Conservation (phyloP, 1,140 invertebrate genomes). For the Archivesica marissinica region DNA sequence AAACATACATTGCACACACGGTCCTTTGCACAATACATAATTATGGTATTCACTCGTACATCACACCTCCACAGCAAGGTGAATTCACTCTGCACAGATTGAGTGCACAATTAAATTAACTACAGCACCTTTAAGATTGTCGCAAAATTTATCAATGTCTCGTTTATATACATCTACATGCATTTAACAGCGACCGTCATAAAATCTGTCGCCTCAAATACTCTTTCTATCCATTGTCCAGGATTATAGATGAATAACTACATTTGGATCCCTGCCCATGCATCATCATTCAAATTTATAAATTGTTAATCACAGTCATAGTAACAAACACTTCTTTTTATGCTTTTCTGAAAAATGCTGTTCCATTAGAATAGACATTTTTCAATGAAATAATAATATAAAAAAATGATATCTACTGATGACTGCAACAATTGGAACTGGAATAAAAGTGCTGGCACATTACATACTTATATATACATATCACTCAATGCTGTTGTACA, state of each 20-base stretch:
- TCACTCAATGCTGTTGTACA: too few relatives aligned
- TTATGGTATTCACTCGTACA: too few relatives aligned
- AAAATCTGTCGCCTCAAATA: background rate
- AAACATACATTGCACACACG: too few relatives aligned
- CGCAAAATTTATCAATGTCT: slow-evolving; percentile 23
- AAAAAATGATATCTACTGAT: too few relatives aligned
- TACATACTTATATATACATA: too few relatives aligned
- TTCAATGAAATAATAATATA: background rate
- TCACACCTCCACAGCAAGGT: background rate
- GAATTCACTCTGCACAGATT: background rate
- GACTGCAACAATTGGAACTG: too few relatives aligned
- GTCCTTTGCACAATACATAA: too few relatives aligned
- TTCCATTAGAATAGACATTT: background rate
- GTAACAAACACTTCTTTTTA: background rate
- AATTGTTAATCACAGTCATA: background rate
- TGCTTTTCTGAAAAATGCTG: background rate
- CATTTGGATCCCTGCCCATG: background rate
- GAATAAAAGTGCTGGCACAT: too few relatives aligned
- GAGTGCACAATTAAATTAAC: slow-evolving; percentile 9
- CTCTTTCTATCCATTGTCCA: background rate
- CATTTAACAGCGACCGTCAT: background rate
- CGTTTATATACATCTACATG: background rate
- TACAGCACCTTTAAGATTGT: background rate
- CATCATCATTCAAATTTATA: background rate
- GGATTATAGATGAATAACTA: background rate